Evolutionary conservation across 2,797 vertebrate species (phyloP).

Genomic region (Morelia viridis): DNA sequence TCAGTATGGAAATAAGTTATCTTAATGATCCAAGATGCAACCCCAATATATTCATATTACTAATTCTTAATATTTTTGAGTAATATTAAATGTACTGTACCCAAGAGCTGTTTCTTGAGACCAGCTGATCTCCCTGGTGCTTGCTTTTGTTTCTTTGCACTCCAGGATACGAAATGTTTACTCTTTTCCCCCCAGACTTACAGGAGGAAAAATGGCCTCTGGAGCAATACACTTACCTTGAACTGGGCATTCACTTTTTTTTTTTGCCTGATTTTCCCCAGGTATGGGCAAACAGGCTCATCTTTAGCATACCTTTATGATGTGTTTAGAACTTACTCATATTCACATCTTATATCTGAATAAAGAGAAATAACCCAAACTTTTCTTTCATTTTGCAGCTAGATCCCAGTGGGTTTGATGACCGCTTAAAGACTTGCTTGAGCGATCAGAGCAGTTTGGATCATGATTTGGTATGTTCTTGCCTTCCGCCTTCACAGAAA

Average conservation of each 20-base stretch:
- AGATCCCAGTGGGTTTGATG: background rate
- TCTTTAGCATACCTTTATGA: background rate
- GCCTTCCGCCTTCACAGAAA: background rate
- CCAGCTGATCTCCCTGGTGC: background rate
- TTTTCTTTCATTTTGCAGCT: background rate
- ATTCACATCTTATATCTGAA: background rate
- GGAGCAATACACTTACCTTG: background rate
- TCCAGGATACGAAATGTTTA: conserved; percentile 3
- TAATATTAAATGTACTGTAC: background rate
- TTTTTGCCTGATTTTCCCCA: background rate
- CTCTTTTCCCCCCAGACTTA: background rate
- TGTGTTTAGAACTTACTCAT: background rate
- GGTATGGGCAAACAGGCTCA: background rate
- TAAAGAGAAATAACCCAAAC: background rate
- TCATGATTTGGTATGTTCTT: background rate
- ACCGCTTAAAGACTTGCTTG: background rate
- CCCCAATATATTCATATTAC: background rate
- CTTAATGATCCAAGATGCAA: background rate
- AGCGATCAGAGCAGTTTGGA: background rate
- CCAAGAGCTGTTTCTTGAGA: background rate
- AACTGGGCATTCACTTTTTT: background rate
- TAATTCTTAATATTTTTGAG: background rate
- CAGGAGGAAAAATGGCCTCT: background rate
- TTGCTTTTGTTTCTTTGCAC: conserved; percentile 1
- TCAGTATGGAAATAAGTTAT: background rate